phyloP scores from a whole-genome alignment of 2,888 invertebrate genomes.

The Aleiodes testaceus region DNA sequence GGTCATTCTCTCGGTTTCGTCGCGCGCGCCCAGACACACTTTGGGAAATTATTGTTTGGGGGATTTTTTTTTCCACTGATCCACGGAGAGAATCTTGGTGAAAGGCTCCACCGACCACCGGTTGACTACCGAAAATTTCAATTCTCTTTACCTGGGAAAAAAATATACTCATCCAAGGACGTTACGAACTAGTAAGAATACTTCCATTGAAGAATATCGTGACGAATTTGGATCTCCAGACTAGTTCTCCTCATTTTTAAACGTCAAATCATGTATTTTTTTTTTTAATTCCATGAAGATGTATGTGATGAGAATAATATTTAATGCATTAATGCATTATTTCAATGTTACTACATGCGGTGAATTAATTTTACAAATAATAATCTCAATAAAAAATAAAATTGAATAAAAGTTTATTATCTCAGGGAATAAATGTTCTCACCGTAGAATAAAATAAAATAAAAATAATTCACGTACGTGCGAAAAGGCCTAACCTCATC shows the following conservation, averaged over 20 bases:
- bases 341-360: too few species aligned
- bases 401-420: too few species aligned
- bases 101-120: constrained; percentile 19
- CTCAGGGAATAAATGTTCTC: too few species aligned
- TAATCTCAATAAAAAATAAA: too few species aligned
- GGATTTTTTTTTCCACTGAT: background rate
- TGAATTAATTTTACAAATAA: too few species aligned
- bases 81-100: background rate
- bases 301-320: background rate
- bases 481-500: constrained; percentile 32
- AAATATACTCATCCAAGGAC: constrained; percentile 3
- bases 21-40: constrained; percentile 19
- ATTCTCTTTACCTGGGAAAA: constrained; percentile 23
- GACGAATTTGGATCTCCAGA: constrained; percentile 63
- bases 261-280: constrained; percentile 61
- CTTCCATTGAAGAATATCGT: constrained; percentile 56
- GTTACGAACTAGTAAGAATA: background rate
- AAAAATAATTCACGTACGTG: constrained; percentile 33
- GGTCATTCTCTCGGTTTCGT: constrained; percentile 16
- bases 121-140: constrained; percentile 26
- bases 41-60: constrained; percentile 13
- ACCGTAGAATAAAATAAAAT: constrained; percentile 5
- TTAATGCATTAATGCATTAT: too few species aligned
- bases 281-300: constrained; percentile 28
- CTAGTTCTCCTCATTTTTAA: constrained; percentile 38